Percentiles rank a stretch among this genome's conserved stretches.
These are phyloP conservation scores for Heliconius hortense DNA, from an alignment of 2,888 invertebrate species.

Conservation along the genomic window DNA sequence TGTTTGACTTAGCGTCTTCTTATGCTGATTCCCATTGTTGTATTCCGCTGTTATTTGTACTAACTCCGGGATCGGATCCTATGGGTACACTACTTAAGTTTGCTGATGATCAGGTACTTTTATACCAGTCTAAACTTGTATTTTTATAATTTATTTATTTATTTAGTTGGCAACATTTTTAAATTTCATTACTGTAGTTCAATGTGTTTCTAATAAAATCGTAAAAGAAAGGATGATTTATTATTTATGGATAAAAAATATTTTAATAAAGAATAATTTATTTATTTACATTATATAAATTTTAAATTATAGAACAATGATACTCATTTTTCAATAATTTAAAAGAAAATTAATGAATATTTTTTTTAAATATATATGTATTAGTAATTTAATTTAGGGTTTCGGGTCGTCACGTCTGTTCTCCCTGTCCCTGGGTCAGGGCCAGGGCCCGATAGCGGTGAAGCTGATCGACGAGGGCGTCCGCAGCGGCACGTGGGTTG, in stretches of 20 bases:
- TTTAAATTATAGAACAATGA: too few relatives aligned
- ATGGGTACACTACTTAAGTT: constrained; percentile 94
- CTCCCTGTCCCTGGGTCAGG: constrained; percentile 95
- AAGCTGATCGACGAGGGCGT: constrained; percentile 92
- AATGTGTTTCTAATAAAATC: too few relatives aligned
- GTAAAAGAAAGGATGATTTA: too few relatives aligned
- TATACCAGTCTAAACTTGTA: too few relatives aligned
- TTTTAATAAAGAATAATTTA: too few relatives aligned
- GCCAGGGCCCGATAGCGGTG: constrained; percentile 95
- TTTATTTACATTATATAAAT: too few relatives aligned
- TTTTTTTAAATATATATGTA: neutral
- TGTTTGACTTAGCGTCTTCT: constrained; percentile 92
- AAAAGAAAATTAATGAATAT: too few relatives aligned
- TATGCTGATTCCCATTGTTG: constrained; percentile 92
- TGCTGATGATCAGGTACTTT: constrained; percentile 90
- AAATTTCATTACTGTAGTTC: too few relatives aligned
- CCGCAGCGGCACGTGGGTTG: constrained; percentile 94
- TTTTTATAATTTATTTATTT: neutral
- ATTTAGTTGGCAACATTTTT: too few relatives aligned
- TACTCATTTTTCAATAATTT: too few relatives aligned
- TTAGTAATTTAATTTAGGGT: constrained; percentile 69
- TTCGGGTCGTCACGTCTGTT: constrained; percentile 88
- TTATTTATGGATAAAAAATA: too few relatives aligned
- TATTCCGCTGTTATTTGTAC: constrained; percentile 94
- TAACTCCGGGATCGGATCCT: constrained; percentile 97